These are phyloP conservation scores for Bradypus variegatus DNA, from an alignment of 2,797 vertebrate genomes.

Conservation along the genomic window DNA sequence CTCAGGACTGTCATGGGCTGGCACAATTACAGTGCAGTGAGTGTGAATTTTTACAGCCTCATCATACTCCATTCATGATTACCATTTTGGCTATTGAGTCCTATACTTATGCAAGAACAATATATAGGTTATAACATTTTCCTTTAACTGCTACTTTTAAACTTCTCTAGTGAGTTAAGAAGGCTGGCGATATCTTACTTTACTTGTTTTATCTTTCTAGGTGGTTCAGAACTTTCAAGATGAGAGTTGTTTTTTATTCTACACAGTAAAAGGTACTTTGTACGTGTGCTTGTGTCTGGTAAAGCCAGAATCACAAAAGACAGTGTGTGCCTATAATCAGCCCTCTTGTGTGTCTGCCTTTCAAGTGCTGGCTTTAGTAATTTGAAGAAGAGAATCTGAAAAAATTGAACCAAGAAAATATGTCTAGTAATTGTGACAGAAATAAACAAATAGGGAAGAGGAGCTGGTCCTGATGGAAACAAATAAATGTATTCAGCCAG, in stretches of 20 bases:
- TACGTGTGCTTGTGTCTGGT: neutral
- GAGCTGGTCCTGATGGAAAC: neutral
- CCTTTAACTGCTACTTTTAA: neutral
- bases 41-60: neutral
- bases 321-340: neutral
- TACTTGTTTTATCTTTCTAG: slow-evolving; percentile 68
- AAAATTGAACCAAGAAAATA: neutral
- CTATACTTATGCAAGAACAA: neutral
- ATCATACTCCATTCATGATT: neutral
- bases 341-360: neutral
- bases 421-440: neutral
- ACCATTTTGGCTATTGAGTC: too few relatives aligned
- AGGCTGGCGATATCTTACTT: neutral
- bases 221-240: slow-evolving; percentile 96
- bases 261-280: slow-evolving; percentile 87
- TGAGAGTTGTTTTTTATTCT: slow-evolving; percentile 93
- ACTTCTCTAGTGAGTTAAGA: neutral
- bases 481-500: neutral
- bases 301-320: neutral
- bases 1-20: fast-evolving
- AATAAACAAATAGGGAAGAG: neutral
- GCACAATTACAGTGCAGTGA: neutral
- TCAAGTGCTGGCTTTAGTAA: neutral
- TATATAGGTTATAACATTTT: neutral
- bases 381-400: slow-evolving; percentile 3